Evolutionary conservation across 2,888 invertebrate genomes (phyloP), one percentile per base, ranked within the genome.

Genomic region (Drosophila ustulata): DNA sequence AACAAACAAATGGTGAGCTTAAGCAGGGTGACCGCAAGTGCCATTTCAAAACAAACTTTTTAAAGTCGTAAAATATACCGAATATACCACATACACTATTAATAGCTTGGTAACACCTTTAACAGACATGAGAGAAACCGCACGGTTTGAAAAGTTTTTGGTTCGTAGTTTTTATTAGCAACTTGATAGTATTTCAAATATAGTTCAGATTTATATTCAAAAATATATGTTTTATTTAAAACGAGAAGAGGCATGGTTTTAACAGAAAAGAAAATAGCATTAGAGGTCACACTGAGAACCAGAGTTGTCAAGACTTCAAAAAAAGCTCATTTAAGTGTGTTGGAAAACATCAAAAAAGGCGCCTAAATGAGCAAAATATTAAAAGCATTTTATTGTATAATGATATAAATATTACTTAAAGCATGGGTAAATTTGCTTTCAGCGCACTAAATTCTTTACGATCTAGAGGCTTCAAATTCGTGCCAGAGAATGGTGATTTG

Each of bases 401-500:
- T 34, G 25, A 8, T 26, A 23, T 32, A 2, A 41, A 0, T 25
- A 18, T 28, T 63, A 49, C 9, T 71, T 72, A 90, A 61, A 91
- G 59, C 72, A 90, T 75, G 2, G 92, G 92, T 23, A 92, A 73
- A 80, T 90, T 92, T 0, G 90, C 78, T 52, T 89, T 91, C 0
- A 92, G 46, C 0, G 89, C 90, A 7, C 71, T 79, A 43, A 92
- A 89, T 71, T 93, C 93, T 3, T 90, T 88, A 3, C 71, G 80
- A n/a, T 78, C 81, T 52, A 93, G 64, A 0, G 92, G 83, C 47
- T 92, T 92, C 13, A 93, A 58, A 55, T 91, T 71, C 0, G 91
- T 91, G n/a, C 93, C 93, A 2, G 86, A 86, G 41, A 90, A 90
- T 0, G 92, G 92, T 0, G 88, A 75, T 13, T 81, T 82, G 57